Conservation (phyloP, 2,888 invertebrate genomes). For the Orchestes rusci region DNA sequence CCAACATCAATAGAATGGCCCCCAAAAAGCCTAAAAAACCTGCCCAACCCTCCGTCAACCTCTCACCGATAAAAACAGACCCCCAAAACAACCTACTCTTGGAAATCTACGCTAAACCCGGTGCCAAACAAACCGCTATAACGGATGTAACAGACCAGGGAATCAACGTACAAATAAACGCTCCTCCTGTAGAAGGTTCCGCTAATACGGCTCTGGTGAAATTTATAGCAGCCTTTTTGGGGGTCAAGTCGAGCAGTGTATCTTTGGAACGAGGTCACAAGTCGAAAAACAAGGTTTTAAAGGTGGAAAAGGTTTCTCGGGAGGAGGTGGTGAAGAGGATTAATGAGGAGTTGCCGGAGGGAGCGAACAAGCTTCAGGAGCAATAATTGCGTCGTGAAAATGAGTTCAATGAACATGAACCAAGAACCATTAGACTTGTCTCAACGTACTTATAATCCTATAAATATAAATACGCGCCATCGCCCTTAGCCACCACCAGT, state of each 20-base stretch:
- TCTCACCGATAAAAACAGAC: slow-evolving; percentile 47
- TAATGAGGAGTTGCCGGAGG: slow-evolving; percentile 24
- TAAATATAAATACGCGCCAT: too few relatives aligned
- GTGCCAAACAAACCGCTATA: slow-evolving; percentile 62
- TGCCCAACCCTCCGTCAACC: too few relatives aligned
- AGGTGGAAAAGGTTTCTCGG: slow-evolving; percentile 45
- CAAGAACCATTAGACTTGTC: too few relatives aligned
- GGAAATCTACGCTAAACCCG: slow-evolving; percentile 65
- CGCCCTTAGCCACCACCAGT: too few relatives aligned
- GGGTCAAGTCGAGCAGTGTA: slow-evolving; percentile 63
- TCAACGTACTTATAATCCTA: too few relatives aligned
- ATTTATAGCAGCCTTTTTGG: slow-evolving; percentile 61
- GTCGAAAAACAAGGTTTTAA: slow-evolving; percentile 49
- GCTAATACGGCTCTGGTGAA: slow-evolving; percentile 71
- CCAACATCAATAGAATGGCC: too few relatives aligned
- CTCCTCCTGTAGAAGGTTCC: slow-evolving; percentile 76
- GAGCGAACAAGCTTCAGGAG: too few relatives aligned
- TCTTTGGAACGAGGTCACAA: slow-evolving; percentile 46
- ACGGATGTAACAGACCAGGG: slow-evolving; percentile 57
- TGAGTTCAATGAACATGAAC: too few relatives aligned
- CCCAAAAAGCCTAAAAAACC: too few relatives aligned
- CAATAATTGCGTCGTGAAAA: too few relatives aligned
- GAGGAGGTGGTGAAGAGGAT: slow-evolving; percentile 46
- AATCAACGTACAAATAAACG: slow-evolving; percentile 68
- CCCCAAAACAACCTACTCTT: slow-evolving; percentile 57